A percentile compares a stretch with the other conserved stretches of the same genome.
Evolutionary conservation across 2,797 vertebrate species (phyloP).

Genomic region (Brachyrhaphis roseni): DNA sequence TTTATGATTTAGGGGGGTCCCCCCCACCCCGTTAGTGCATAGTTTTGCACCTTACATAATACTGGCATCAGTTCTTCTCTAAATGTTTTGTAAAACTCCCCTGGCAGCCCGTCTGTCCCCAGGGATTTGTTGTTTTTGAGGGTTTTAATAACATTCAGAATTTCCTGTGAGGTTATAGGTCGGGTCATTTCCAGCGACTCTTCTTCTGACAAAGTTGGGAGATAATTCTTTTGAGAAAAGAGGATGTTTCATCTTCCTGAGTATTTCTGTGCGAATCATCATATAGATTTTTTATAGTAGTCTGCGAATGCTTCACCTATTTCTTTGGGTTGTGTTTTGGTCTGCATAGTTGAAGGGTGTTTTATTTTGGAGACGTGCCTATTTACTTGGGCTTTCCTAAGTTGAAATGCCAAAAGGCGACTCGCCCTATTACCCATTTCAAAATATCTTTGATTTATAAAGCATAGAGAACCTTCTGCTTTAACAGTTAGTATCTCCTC

Average conservation of each 20-base stretch:
- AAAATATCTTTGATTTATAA: too few relatives aligned
- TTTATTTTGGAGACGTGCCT: not conserved
- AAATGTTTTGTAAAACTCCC: not conserved
- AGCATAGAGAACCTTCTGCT: too few relatives aligned
- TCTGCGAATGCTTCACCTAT: not conserved
- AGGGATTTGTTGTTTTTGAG: not conserved
- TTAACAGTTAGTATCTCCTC: too few relatives aligned
- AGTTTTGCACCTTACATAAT: not conserved
- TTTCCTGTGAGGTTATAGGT: not conserved
- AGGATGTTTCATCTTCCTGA: not conserved
- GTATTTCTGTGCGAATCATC: not conserved
- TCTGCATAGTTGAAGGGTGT: not conserved
- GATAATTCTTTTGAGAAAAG: not conserved
- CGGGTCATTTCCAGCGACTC: not conserved
- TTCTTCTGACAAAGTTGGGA: not conserved
- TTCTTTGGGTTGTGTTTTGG: not conserved
- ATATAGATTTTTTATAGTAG: not conserved
- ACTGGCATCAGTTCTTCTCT: not conserved
- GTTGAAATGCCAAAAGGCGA: too few relatives aligned
- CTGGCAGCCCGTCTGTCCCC: not conserved
- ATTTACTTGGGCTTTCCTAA: too few relatives aligned
- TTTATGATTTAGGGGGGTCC: not conserved
- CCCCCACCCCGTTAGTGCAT: rapidly evolving
- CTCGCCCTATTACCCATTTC: too few relatives aligned
- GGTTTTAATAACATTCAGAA: not conserved